Conservation (phyloP, 2,888 invertebrate species). For the Macaria notata region DNA sequence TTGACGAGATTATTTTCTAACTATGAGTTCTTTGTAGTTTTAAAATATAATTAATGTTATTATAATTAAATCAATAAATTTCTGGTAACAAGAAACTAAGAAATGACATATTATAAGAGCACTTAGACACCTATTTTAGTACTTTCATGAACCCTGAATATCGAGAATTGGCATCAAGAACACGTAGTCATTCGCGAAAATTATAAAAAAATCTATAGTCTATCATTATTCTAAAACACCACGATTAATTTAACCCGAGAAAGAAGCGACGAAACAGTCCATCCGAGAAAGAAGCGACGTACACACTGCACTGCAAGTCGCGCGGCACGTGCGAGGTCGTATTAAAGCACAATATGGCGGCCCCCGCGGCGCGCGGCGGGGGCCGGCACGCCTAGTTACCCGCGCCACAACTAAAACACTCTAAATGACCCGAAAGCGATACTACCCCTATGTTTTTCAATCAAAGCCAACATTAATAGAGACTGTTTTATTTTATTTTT, state of each 20-base stretch:
- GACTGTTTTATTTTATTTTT: slow-evolving; percentile 12
- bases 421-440: slow-evolving; percentile 33
- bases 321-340: slow-evolving; percentile 48
- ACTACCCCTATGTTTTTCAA: slow-evolving; percentile 32
- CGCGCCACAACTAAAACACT: slow-evolving; percentile 41
- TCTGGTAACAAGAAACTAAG: too few species aligned
- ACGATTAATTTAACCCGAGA: background rate
- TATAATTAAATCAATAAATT: too few species aligned
- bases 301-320: slow-evolving; percentile 44
- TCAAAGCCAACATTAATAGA: slow-evolving; percentile 25
- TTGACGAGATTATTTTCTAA: slow-evolving; percentile 11
- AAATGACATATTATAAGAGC: too few species aligned
- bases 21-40: too few species aligned
- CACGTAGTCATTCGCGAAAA: too few species aligned
- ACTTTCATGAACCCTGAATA: too few species aligned
- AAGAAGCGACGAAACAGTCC: slow-evolving; percentile 32
- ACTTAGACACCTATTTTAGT: too few species aligned
- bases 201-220: too few species aligned
- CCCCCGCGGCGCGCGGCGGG: slow-evolving; percentile 48
- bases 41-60: too few species aligned
- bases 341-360: slow-evolving; percentile 52
- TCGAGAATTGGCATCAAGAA: too few species aligned
- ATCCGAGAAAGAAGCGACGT: slow-evolving; percentile 33
- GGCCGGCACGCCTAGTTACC: slow-evolving; percentile 33
- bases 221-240: too few species aligned